Base-by-base conservation (phyloP, 2,888 invertebrate species). In the Chironomus tentans region DNA sequence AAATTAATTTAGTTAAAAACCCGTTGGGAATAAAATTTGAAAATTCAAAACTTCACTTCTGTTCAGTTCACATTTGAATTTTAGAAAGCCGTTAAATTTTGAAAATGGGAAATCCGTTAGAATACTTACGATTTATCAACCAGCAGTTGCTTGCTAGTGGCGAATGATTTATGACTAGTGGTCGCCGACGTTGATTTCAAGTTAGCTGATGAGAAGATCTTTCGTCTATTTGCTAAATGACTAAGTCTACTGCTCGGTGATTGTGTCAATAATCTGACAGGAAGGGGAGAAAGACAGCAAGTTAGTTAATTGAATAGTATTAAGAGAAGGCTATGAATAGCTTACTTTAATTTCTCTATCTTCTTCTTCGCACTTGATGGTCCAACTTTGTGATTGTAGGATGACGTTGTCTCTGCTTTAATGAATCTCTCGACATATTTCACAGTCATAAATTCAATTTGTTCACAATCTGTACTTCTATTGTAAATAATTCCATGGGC, bases 211-310 rank as follows among this genome's bases (percentile, higher is more conserved):
- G 91, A 92, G 82, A 93, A 93, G 1, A 91, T 89, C 79, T 90
- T 90, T 72, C 92, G 86, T 6, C 93, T 85, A 76, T 89, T 88
- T 1, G 93, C 92, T 79, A 93, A 84, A 81, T 93, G 92, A 77
- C 91, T 93, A 18, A 93, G 82, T 5, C 93, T 86, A 77, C 91
- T 88, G 0, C 92, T 92, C 0, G 93, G 92, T 1, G 93, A 93
- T 81, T 91, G 85, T 4, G 85, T 84, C 46, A 84, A 81, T 77
- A 81, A 81, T 77, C 84, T 83, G 68, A 2, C 4, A 56, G 28
- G 5, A 75, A 46, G 18, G 13, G 28, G 24, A 50, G 12, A 21
- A 28, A 38, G 7, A 15, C 5, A 50, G 4, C 12, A 4, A n/a
- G 15, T 50, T 50, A 50, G 6, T 50, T 1, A 50, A 50, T 15